These are phyloP conservation scores for Megamerina dolium DNA, from an alignment of 2,888 invertebrate genomes.

Conservation along the genomic window DNA sequence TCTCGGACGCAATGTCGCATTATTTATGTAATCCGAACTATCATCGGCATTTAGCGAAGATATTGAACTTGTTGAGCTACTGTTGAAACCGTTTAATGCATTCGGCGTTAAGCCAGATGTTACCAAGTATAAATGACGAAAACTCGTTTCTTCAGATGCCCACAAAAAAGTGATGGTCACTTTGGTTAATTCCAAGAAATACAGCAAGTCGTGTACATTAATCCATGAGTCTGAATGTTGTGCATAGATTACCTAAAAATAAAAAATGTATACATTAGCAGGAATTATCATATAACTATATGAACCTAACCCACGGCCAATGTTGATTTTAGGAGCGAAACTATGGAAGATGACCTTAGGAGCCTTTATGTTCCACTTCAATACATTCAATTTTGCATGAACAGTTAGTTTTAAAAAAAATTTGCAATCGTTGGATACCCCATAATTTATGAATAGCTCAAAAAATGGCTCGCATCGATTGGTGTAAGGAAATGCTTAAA, in stretches of 20 bases:
- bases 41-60: conserved; percentile 24
- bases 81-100: conserved; percentile 52
- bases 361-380: too few species aligned
- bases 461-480: too few species aligned
- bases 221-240: conserved; percentile 75
- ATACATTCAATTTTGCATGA: too few species aligned
- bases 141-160: conserved; percentile 90
- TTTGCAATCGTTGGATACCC: too few species aligned
- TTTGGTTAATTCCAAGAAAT: conserved; percentile 61
- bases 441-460: too few species aligned
- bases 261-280: neutral
- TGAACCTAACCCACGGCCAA: too few species aligned
- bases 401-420: too few species aligned
- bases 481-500: too few species aligned
- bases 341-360: too few species aligned
- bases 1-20: conserved; percentile 53
- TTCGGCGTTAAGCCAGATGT: conserved; percentile 56
- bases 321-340: too few species aligned
- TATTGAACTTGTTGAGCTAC: conserved; percentile 12
- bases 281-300: too few species aligned
- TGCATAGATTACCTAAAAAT: conserved; percentile 45
- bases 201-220: conserved; percentile 84
- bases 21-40: conserved; percentile 34
- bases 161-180: conserved; percentile 67
- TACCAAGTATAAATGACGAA: conserved; percentile 77